phyloP scores from a whole-genome alignment of 2,888 invertebrate genomes.

The Marronus borbonicus region DNA sequence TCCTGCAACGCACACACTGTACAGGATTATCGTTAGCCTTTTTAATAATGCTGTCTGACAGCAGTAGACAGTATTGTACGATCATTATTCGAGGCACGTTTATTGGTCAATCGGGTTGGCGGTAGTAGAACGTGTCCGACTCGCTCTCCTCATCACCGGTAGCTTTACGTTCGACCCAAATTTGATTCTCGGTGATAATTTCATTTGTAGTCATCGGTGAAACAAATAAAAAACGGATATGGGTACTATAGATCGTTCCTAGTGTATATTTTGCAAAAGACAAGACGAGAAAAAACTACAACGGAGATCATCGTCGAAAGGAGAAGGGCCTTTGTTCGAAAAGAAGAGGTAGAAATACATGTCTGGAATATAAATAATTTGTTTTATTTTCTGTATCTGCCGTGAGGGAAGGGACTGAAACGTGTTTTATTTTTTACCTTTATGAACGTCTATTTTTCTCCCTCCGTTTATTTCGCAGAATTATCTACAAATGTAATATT shows the following conservation, averaged over 20 bases:
- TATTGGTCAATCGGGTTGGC: constrained; percentile 46
- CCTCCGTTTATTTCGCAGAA: constrained; percentile 6
- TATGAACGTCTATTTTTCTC: neutral
- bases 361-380: constrained; percentile 41
- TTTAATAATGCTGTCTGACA: constrained; percentile 41
- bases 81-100: constrained; percentile 49
- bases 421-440: constrained; percentile 13
- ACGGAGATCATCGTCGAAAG: constrained; percentile 27
- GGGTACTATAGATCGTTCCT: constrained; percentile 37
- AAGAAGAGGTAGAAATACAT: constrained; percentile 23
- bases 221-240: constrained; percentile 47
- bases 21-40: constrained; percentile 44
- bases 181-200: constrained; percentile 49
- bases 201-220: constrained; percentile 43
- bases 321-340: constrained; percentile 22
- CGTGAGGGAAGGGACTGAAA: neutral
- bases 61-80: constrained; percentile 33
- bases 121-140: constrained; percentile 35
- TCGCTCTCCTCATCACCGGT: constrained; percentile 31
- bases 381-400: constrained; percentile 28
- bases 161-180: constrained; percentile 45
- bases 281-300: constrained; percentile 7
- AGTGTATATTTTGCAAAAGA: constrained; percentile 36
- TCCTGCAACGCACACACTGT: constrained; percentile 22
- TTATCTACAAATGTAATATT: neutral